phyloP scores from a whole-genome alignment of 2,888 invertebrate species.

The Drosophila fulvimacula region DNA sequence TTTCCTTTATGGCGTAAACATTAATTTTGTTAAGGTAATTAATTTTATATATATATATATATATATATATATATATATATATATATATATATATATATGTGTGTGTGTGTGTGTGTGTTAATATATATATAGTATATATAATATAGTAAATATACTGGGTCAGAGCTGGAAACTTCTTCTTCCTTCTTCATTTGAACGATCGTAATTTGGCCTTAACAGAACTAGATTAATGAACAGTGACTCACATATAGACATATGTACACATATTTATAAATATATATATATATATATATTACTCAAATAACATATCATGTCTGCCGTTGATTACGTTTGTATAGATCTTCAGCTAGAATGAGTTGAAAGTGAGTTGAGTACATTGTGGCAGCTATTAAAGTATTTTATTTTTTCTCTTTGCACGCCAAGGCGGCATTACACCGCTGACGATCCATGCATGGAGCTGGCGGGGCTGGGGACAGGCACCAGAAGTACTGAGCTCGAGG shows the following conservation, averaged over 20 bases:
- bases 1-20: not conserved
- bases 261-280: too few species aligned
- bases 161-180: too few species aligned
- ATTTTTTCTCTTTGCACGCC: not conserved
- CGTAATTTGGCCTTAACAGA: too few species aligned
- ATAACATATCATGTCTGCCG: not conserved
- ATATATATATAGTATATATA: too few species aligned
- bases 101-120: too few species aligned
- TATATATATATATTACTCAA: not conserved
- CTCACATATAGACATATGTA: too few species aligned
- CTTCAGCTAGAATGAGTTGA: constrained; percentile 1
- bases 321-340: not conserved
- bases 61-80: too few species aligned
- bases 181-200: too few species aligned
- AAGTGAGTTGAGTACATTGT: constrained; percentile 1
- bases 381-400: constrained; percentile 2
- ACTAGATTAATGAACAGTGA: too few species aligned
- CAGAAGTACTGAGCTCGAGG: not conserved
- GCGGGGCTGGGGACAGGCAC: not conserved
- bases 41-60: not conserved
- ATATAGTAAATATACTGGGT: too few species aligned
- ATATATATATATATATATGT: too few species aligned
- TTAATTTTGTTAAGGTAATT: not conserved
- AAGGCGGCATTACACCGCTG: not conserved
- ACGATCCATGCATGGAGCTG: constrained; percentile 19